Percentiles rank a stretch among this genome's conserved stretches.
Conservation (phyloP, 2,888 invertebrate species). For the Epirrhoe alternata region DNA sequence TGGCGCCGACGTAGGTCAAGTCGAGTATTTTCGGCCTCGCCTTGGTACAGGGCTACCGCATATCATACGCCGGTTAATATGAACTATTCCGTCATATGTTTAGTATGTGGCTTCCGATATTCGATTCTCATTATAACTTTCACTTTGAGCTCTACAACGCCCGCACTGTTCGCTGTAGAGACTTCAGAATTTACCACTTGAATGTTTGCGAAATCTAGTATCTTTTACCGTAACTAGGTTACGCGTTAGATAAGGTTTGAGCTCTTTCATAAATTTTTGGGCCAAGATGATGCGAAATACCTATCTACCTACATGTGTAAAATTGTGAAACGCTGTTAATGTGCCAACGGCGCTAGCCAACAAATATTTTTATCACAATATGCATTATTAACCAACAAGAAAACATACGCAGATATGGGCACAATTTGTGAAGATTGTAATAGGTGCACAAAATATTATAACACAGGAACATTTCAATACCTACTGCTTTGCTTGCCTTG, state of each 20-base stretch:
- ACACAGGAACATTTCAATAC: too few species aligned
- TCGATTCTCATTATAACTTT: constrained; percentile 47
- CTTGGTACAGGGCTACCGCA: constrained; percentile 83
- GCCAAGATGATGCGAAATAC: constrained; percentile 23
- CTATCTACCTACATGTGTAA: constrained; percentile 17
- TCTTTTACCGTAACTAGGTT: constrained; percentile 22
- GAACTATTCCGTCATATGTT: constrained; percentile 76
- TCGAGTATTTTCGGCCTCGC: constrained; percentile 80
- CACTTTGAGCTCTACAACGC: constrained; percentile 29
- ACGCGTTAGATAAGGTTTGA: constrained; percentile 13
- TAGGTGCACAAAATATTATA: too few species aligned
- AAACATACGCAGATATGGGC: background rate
- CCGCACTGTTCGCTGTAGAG: constrained; percentile 1
- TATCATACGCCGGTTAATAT: constrained; percentile 78
- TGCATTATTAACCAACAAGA: constrained; percentile 6
- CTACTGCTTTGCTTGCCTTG: too few species aligned
- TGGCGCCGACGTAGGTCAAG: constrained; percentile 78
- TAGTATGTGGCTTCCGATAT: constrained; percentile 42
- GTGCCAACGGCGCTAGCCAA: constrained; percentile 31
- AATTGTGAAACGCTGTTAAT: constrained; percentile 32
- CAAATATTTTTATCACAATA: constrained; percentile 28
- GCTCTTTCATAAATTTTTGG: constrained; percentile 18
- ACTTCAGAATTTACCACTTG: constrained; percentile 21
- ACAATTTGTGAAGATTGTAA: too few species aligned
- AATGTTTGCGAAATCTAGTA: constrained; percentile 19